Base-by-base conservation (phyloP, 2,113 vertebrate genomes). In the Uropsilus gracilis region DNA sequence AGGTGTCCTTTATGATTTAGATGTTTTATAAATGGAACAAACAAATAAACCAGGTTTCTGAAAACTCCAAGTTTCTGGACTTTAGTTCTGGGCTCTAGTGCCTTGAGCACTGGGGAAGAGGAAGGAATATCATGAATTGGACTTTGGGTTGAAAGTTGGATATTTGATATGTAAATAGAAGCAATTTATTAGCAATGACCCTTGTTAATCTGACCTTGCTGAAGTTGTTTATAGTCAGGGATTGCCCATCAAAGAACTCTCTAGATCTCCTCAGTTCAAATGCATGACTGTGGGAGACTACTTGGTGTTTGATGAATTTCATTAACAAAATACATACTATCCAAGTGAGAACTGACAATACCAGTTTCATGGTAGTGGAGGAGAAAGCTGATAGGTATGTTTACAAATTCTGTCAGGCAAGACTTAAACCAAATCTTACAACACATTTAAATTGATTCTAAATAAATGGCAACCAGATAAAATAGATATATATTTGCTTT, bases 381-480 rank as follows among this genome's bases (percentile, higher is more conserved):
- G 94, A 98, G 96, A 96, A 97, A 98, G 95, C 94, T 95, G 96
- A 97, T 96, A 97, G 96, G 88, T 91, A 89, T 89, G 85, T 96
- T 95, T 97, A 86, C 97, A 95, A 97, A 95, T 96, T 97, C 95
- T 97, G 95, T 95, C 84, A 97, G 95, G 83, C 93, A 98, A n/a
- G 80, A 95, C 96, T 98, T 96, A 97, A 97, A 95, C 93, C 72
- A 93, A 57, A 93, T 97, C 97, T 97, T 97, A 96, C 97, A 96
- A 97, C 80, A 80, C 88, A 94, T 95, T 97, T 95, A 96, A 96
- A 97, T 94, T 93, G 96, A 92, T 95, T 96, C 97, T 91, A 96
- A 93, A 94, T 86, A 91, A 97, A 96, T 94, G 81, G 50, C 84
- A 91, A 85, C 42, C 64, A 89, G 96, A 95, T 93, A 26, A 95